A percentile compares a stretch with the other conserved stretches of the same genome.
Conservation (phyloP, 2,888 invertebrate species). For the Apantesis nais region DNA sequence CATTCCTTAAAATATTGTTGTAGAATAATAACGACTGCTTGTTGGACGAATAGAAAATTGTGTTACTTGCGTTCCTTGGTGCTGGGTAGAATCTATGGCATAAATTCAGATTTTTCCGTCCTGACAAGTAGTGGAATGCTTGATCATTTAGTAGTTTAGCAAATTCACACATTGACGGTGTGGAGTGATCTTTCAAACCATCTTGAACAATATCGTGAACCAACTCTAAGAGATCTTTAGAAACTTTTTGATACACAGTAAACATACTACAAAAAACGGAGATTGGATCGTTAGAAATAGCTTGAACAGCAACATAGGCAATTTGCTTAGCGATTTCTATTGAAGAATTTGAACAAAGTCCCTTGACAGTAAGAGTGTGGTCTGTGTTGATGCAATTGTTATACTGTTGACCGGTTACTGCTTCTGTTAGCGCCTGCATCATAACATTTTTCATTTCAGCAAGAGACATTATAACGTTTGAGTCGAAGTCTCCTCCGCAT, state of each 20-base stretch:
- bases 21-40: constrained; percentile 78
- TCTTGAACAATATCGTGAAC: constrained; percentile 55
- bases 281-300: constrained; percentile 34
- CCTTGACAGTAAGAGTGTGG: constrained; percentile 72
- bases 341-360: constrained; percentile 81
- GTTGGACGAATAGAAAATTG: constrained; percentile 58
- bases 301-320: constrained; percentile 68
- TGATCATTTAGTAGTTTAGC: constrained; percentile 53
- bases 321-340: constrained; percentile 85
- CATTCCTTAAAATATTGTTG: constrained; percentile 60
- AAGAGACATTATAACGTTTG: constrained; percentile 70
- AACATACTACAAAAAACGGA: constrained; percentile 58
- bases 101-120: constrained; percentile 38
- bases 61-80: constrained; percentile 45
- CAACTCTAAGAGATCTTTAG: constrained; percentile 47
- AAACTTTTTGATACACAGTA: constrained; percentile 66
- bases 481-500: constrained; percentile 71
- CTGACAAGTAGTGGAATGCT: constrained; percentile 47
- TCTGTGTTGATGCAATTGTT: constrained; percentile 24
- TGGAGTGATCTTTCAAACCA: constrained; percentile 36
- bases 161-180: constrained; percentile 31
- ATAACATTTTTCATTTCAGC: constrained; percentile 80
- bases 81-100: constrained; percentile 68
- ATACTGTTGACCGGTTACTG: constrained; percentile 47
- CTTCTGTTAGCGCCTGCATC: constrained; percentile 63